Evolutionary conservation across 2,888 invertebrate species (phyloP).

Genomic region (Leptothorax acervorum): DNA sequence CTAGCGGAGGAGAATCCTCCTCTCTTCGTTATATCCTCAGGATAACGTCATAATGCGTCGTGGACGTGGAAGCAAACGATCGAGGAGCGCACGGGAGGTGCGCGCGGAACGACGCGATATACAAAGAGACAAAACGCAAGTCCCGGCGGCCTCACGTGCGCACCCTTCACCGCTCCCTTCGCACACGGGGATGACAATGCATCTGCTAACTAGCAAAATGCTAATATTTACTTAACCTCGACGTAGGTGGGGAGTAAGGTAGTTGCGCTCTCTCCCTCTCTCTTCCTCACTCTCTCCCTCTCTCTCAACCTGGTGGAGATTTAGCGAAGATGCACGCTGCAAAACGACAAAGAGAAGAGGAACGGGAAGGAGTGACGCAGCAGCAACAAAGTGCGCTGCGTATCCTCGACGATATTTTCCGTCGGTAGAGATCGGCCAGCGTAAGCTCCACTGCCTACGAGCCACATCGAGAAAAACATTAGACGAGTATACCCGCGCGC

Average conservation of each 20-base stretch:
- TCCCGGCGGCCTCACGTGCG: background rate
- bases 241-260: constrained; percentile 37
- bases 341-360: constrained; percentile 56
- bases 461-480: constrained; percentile 60
- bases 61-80: constrained; percentile 61
- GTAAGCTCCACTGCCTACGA: constrained; percentile 19
- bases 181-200: constrained; percentile 73
- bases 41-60: constrained; percentile 60
- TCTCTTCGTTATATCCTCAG: constrained; percentile 49
- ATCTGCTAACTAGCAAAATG: constrained; percentile 79
- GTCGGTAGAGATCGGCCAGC: constrained; percentile 61
- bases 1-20: constrained; percentile 16
- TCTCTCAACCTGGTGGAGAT: constrained; percentile 35
- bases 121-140: constrained; percentile 33
- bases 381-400: constrained; percentile 23
- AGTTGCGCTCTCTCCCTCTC: constrained; percentile 24
- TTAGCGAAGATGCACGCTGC: constrained; percentile 50
- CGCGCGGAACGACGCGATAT: constrained; percentile 33
- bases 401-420: constrained; percentile 63
- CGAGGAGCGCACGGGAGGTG: constrained; percentile 56
- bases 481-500: constrained; percentile 57
- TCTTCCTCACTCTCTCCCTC: background rate
- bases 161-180: constrained; percentile 1
- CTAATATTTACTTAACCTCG: constrained; percentile 79
- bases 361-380: constrained; percentile 54